A percentile compares a stretch with the other conserved stretches of the same genome.
Evolutionary conservation across 2,888 invertebrate genomes (phyloP).

Genomic region (Pristionchus japonicus): DNA sequence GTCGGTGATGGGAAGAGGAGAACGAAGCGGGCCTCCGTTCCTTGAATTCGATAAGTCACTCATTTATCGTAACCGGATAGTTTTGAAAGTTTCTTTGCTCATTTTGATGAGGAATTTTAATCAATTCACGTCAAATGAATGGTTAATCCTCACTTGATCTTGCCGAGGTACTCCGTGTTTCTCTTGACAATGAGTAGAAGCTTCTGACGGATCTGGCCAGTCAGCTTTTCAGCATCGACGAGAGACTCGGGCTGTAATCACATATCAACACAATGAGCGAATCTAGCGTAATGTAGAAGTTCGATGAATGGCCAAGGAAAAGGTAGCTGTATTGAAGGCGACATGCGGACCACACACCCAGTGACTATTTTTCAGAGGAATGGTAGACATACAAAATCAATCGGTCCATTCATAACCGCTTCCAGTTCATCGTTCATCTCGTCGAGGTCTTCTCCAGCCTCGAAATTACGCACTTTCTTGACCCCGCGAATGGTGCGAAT

Average conservation of each 20-base stretch:
- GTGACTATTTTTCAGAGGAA: neutral
- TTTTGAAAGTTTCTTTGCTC: neutral
- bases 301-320: too few relatives aligned
- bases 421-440: neutral
- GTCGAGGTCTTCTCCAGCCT: neutral
- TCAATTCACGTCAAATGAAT: neutral
- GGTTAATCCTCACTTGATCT: neutral
- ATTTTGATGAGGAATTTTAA: neutral
- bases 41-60: too few relatives aligned
- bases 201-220: neutral
- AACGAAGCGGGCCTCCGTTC: neutral
- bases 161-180: neutral
- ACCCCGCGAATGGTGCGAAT: neutral
- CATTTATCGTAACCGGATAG: too few relatives aligned
- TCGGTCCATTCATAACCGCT: neutral
- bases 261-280: too few relatives aligned
- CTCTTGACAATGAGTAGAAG: neutral
- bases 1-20: neutral
- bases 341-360: neutral
- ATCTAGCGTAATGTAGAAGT: too few relatives aligned
- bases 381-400: neutral
- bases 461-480: neutral
- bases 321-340: too few relatives aligned
- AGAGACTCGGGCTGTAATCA: neutral
- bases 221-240: neutral